These are phyloP conservation scores for Pedetes capensis DNA, from an alignment of 2,113 vertebrate species.

Conservation along the genomic window DNA sequence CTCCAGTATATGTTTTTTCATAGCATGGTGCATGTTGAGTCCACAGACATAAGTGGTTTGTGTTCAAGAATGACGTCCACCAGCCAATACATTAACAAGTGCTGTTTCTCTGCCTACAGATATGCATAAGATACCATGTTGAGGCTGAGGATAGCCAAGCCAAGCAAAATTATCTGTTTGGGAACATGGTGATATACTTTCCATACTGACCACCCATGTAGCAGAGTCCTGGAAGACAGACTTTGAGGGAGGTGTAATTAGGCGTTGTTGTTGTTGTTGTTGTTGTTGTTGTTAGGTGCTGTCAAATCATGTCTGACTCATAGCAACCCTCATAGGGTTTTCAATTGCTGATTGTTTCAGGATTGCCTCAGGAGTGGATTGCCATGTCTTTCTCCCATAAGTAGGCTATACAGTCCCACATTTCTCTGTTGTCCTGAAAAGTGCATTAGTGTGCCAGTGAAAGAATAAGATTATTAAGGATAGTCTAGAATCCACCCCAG, in stretches of 20 bases:
- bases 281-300: no score
- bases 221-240: not conserved
- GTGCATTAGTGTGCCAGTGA: not conserved
- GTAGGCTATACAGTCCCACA: accelerated
- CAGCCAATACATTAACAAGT: not conserved
- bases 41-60: not conserved
- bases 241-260: not conserved
- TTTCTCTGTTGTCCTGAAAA: not conserved
- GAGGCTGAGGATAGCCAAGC: not conserved
- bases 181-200: not conserved
- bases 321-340: no score
- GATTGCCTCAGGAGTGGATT: no score
- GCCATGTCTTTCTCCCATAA: no score
- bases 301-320: no score
- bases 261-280: no score
- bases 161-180: not conserved
- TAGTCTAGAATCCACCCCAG: not conserved
- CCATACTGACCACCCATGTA: not conserved
- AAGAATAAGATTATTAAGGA: not conserved
- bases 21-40: not conserved
- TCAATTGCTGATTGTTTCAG: no score
- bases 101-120: not conserved
- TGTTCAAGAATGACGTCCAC: not conserved
- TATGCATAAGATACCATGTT: not conserved
- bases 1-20: not conserved